Evolutionary conservation across 2,113 vertebrate species (phyloP).

Genomic region (Nematolebias whitei): DNA sequence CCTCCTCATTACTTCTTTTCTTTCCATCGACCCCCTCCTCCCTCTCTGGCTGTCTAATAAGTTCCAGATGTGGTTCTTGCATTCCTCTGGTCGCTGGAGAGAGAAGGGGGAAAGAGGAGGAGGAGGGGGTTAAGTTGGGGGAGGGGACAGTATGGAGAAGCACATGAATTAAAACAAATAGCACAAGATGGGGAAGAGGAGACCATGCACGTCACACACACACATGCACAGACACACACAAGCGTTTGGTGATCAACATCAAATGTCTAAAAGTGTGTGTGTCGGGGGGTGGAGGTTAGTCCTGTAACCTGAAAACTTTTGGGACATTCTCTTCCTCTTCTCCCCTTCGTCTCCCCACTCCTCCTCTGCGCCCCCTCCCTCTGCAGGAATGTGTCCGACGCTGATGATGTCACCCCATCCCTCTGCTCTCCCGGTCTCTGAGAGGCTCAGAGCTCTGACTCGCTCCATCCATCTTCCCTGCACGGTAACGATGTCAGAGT

Average conservation of each 20-base stretch:
- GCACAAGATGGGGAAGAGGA: no score
- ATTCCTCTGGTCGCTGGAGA: conserved; percentile 81
- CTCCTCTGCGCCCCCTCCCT: conserved; percentile 43
- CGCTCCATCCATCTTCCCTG: conserved; percentile 63
- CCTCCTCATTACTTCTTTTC: conserved; percentile 36
- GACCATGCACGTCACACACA: no score
- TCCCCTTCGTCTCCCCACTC: not conserved
- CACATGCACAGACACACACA: not conserved
- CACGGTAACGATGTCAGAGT: conserved; percentile 69
- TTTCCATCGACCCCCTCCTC: conserved; percentile 65
- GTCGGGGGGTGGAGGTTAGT: conserved; percentile 13
- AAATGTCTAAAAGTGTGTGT: conserved; percentile 24
- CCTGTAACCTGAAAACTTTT: conserved; percentile 70
- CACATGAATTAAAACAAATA: no score
- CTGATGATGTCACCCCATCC: conserved; percentile 84
- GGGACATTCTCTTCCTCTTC: conserved; percentile 58
- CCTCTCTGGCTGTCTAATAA: conserved; percentile 75
- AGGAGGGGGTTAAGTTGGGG: conserved; percentile 8
- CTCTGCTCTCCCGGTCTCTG: conserved; percentile 67
- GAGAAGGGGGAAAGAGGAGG: conserved; percentile 51
- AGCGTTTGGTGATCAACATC: not conserved
- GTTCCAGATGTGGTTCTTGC: conserved; percentile 83
- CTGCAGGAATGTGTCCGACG: conserved; percentile 78
- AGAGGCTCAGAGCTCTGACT: conserved; percentile 25
- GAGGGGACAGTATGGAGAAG: not conserved